These are phyloP conservation scores for Eugnorisma glareosa DNA, from an alignment of 2,888 invertebrate genomes.

Conservation along the genomic window DNA sequence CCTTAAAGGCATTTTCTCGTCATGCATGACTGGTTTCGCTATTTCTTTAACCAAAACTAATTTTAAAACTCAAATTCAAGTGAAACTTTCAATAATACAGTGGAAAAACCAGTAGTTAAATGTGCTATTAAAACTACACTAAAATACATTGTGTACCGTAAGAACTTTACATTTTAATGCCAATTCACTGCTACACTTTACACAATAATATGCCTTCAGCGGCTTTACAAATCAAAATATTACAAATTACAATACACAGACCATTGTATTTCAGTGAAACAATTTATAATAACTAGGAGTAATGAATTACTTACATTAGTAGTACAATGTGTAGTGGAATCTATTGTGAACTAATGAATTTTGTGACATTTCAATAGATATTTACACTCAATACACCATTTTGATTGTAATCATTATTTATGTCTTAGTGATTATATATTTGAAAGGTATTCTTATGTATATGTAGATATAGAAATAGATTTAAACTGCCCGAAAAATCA, in stretches of 20 bases:
- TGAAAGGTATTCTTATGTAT: neutral
- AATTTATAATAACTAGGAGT: slow-evolving; percentile 44
- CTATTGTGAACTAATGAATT: slow-evolving; percentile 53
- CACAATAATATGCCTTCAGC: slow-evolving; percentile 36
- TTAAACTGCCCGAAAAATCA: neutral
- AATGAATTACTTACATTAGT: slow-evolving; percentile 49
- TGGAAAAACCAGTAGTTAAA: slow-evolving; percentile 29
- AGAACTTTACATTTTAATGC: slow-evolving; percentile 32
- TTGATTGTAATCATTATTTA: slow-evolving; percentile 6
- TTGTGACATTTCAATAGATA: slow-evolving; percentile 27
- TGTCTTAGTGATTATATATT: neutral
- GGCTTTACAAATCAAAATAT: slow-evolving; percentile 58
- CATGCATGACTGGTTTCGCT: too few species aligned
- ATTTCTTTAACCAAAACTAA: neutral
- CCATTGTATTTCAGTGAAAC: slow-evolving; percentile 47
- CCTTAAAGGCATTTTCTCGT: neutral
- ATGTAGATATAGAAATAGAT: too few species aligned
- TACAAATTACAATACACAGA: slow-evolving; percentile 17
- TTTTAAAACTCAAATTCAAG: neutral
- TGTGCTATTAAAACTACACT: slow-evolving; percentile 22
- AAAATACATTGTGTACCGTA: slow-evolving; percentile 34
- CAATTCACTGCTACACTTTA: slow-evolving; percentile 44
- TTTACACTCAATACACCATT: slow-evolving; percentile 29
- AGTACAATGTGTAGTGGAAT: slow-evolving; percentile 20
- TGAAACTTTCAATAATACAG: neutral